These are phyloP conservation scores for Neodiprion lecontei DNA, from an alignment of 1,140 invertebrate genomes.

Conservation along the genomic window DNA sequence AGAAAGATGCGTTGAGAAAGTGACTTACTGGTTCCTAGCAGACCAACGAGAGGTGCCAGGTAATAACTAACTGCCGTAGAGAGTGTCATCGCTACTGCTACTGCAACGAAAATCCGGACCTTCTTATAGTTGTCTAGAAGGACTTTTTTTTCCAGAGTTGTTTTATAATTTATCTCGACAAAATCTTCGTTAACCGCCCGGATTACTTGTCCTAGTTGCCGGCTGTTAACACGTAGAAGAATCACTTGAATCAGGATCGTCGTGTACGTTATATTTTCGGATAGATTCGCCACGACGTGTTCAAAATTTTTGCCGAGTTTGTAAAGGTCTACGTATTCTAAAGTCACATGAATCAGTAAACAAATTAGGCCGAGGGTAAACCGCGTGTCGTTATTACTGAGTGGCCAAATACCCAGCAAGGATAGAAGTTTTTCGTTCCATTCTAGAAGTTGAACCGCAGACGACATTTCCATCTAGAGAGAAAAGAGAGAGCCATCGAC, in stretches of 20 bases:
- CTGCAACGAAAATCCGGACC: conserved; percentile 12
- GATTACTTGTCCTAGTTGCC: conserved; percentile 10
- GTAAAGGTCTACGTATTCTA: conserved; percentile 19
- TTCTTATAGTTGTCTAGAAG: conserved; percentile 28
- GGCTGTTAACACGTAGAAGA: conserved; percentile 17
- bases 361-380: conserved; percentile 19
- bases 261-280: conserved; percentile 17
- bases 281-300: conserved; percentile 22
- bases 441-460: conserved; percentile 15
- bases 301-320: conserved; percentile 22
- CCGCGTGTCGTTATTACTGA: conserved; percentile 12
- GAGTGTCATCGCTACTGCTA: conserved; percentile 10
- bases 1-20: neutral
- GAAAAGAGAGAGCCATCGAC: neutral
- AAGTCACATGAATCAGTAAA: conserved; percentile 10
- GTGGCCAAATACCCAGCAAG: conserved; percentile 23
- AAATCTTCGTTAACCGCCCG: conserved; percentile 10
- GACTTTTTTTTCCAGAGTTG: conserved; percentile 15
- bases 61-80: conserved; percentile 15
- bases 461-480: conserved; percentile 16
- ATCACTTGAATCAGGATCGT: conserved; percentile 26
- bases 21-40: conserved; percentile 18
- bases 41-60: conserved; percentile 14
- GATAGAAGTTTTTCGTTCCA: conserved; percentile 18
- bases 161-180: neutral